These are phyloP conservation scores for Papilio gigon DNA, from an alignment of 2,888 invertebrate genomes.

Conservation along the genomic window DNA sequence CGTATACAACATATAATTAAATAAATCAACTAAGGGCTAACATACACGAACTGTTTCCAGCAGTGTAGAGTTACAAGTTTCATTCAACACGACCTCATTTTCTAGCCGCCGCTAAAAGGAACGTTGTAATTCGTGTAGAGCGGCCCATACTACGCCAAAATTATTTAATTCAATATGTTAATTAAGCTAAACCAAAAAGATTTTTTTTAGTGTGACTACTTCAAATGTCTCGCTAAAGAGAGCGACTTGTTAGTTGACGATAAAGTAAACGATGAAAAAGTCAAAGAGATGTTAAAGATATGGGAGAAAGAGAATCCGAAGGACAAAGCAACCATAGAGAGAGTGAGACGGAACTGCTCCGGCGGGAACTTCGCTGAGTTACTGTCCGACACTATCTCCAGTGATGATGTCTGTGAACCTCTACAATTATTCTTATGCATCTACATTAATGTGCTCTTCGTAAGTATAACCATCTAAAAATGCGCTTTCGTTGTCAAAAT, in stretches of 20 bases:
- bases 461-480: too few species aligned
- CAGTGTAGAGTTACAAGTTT: not conserved
- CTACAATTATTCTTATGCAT: slow-evolving; percentile 48
- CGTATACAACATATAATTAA: not conserved
- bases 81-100: not conserved
- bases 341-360: slow-evolving; percentile 46
- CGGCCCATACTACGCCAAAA: too few species aligned
- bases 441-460: slow-evolving; percentile 47
- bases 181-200: too few species aligned
- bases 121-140: too few species aligned
- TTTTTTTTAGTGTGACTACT: slow-evolving; percentile 48
- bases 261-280: slow-evolving; percentile 47
- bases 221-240: slow-evolving; percentile 48
- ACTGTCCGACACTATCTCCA: slow-evolving; percentile 40
- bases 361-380: slow-evolving; percentile 47
- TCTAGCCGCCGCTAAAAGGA: too few species aligned
- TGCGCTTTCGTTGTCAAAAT: not conserved
- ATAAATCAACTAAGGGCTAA: not conserved
- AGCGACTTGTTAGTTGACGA: slow-evolving; percentile 46
- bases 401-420: slow-evolving; percentile 45
- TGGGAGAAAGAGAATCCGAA: slow-evolving; percentile 44
- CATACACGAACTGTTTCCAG: not conserved
- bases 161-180: too few species aligned
- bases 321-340: slow-evolving; percentile 42
- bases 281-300: slow-evolving; percentile 42